Evolutionary conservation across 1,140 invertebrate species (phyloP).

Genomic region (Coboldia fuscipes): DNA sequence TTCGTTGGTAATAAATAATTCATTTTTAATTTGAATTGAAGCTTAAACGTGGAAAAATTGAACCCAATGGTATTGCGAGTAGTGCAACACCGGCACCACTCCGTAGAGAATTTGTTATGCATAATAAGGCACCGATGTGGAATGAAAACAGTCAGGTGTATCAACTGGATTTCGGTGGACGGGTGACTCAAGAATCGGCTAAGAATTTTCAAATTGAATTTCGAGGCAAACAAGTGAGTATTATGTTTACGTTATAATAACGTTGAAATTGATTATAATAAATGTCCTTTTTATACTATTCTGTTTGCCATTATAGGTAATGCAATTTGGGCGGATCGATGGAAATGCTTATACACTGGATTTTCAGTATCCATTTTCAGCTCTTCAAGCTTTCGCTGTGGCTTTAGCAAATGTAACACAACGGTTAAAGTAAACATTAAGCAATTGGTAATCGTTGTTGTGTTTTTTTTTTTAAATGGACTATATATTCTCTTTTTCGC

Average conservation of each 20-base stretch:
- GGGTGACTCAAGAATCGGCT: constrained; percentile 96
- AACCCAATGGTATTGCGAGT: constrained; percentile 25
- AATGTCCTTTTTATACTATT: background rate
- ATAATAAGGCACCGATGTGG: constrained; percentile 99
- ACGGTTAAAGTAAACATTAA: constrained; percentile 87
- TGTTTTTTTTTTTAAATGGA: too few species aligned
- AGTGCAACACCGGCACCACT: constrained; percentile 23
- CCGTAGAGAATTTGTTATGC: constrained; percentile 75
- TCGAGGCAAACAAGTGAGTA: constrained; percentile 73
- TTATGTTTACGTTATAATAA: background rate
- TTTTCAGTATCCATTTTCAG: constrained; percentile 97
- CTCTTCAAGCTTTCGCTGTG: constrained; percentile 94
- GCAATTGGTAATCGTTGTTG: too few species aligned
- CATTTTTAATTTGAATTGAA: constrained; percentile 12
- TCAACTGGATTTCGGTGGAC: constrained; percentile 96
- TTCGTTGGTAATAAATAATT: background rate
- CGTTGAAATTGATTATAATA: background rate
- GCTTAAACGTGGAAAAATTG: constrained; percentile 39
- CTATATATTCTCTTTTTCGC: too few species aligned
- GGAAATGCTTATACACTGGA: constrained; percentile 96
- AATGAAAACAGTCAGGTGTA: constrained; percentile 98
- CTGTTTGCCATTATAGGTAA: constrained; percentile 43
- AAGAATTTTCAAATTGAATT: constrained; percentile 99
- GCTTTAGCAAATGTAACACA: constrained; percentile 97
- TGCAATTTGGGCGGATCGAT: constrained; percentile 98